Base-by-base conservation (phyloP, 1,140 invertebrate genomes). In the Pseudomyrmex concolor region DNA sequence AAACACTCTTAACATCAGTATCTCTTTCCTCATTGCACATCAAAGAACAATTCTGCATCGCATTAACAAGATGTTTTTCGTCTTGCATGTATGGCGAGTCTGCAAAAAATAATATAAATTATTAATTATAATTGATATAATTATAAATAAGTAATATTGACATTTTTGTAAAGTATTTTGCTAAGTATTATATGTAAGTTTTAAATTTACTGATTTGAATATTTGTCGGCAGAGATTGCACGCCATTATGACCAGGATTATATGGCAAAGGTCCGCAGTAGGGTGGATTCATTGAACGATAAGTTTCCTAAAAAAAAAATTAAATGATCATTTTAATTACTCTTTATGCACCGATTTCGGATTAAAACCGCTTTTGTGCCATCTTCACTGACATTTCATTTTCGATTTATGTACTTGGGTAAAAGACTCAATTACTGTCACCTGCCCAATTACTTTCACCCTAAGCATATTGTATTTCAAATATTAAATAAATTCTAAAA, bases 1-100 rank as follows among this genome's bases (percentile, higher is more conserved):
- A 51, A 10, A n/a, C 67, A 13, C 72, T 81, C 9, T 54, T n/a
- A 5, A 9, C 25, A 0, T 63, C 45, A 55, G 60, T 51, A 25
- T n/a, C 9, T 19, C 66, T 48, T 50, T 19, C 25, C 0, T 67
- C 84, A 13, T 73, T 51, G 22, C 19, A 81, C 0, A 50, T 62
- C 45, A 88, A 3, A 13, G 55, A 70, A 51, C 83, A 85, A 55
- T 88, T 51, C 25, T 85, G 77, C 48, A 78, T 62, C 9, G 57
- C 70, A 1, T 63, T 66, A 4, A 70, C 55, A 55, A 83, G 64
- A 12, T 50, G 22, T 54, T 83, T 9, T 19, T 83, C 86, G 5
- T 83, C 72, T n/a, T 68, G 71, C 5, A 55, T 64, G 43, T 25
- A 64, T 9, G 86, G 10, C 4, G 25, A 2, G 60, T 54, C 87